phyloP scores from a whole-genome alignment of 2,113 vertebrate species.

The Nymphicus hollandicus region DNA sequence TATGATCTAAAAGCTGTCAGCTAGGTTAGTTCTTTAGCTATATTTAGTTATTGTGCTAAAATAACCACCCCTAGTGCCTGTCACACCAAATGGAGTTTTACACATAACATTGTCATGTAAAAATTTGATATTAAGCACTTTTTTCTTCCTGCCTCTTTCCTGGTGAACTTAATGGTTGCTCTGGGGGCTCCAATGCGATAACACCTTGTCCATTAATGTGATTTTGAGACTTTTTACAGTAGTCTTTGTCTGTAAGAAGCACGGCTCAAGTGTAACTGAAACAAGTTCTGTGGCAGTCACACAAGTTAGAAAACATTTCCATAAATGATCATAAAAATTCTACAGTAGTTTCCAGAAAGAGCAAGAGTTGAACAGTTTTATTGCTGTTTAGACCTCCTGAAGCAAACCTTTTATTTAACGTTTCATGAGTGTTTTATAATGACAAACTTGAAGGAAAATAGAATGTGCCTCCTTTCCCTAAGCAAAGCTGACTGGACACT shows the following conservation, averaged over 20 bases:
- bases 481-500: slow-evolving; percentile 11
- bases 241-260: slow-evolving; percentile 2
- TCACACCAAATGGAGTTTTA: background rate
- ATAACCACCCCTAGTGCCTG: background rate
- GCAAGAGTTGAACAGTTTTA: slow-evolving; percentile 2
- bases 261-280: background rate
- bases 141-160: background rate
- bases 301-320: slow-evolving; percentile 46
- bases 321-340: slow-evolving; percentile 55
- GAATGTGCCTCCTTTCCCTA: slow-evolving; percentile 1
- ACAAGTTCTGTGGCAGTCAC: slow-evolving; percentile 13
- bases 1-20: background rate
- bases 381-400: slow-evolving; percentile 43
- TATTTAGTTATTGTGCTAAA: background rate
- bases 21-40: background rate
- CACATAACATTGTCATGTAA: background rate
- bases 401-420: slow-evolving; percentile 25
- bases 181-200: background rate
- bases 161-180: background rate
- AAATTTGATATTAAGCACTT: background rate
- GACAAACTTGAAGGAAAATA: slow-evolving; percentile 51
- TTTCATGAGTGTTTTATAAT: slow-evolving; percentile 31
- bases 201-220: background rate
- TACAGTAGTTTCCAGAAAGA: slow-evolving; percentile 38
- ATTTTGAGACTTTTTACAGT: background rate